Evolutionary conservation across 2,888 invertebrate genomes (phyloP), one percentile per base, ranked within the genome.

Genomic region (Thera obeliscata): DNA sequence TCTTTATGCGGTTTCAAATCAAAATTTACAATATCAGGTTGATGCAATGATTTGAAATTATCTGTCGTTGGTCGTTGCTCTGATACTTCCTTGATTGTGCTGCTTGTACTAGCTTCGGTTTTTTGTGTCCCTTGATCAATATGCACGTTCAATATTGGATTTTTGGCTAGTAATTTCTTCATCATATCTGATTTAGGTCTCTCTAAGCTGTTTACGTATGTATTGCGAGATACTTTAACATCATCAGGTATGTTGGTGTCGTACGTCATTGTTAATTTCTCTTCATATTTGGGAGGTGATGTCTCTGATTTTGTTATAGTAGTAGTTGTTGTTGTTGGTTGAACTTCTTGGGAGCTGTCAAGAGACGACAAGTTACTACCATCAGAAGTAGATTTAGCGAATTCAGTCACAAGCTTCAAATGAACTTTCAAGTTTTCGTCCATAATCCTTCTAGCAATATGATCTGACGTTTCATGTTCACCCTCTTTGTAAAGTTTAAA

Each of bases 211-310:
- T 95, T 95, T 1, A 85, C 94, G 69, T 95, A 93, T 6, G 95
- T 93, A 79, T 94, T 94, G 55, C 95, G 88, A 0, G 95, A 95
- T 11, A 95, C 95, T 87, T 95, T 95, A 67, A 95, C 87, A 77
- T 95, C 95, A 80, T 95, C 95, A 6, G 95, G 94, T 69, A 95
- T 91, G 72, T 95, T 95, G 0, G 95, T 95, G 71, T 95, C 95
- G 66, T 94, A 94, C 35, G 86, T 84, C 85, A 94, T 88, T 8
- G 86, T 84, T 54, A 91, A 63, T 76, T 93, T 94, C 57, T 93
- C 93, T 70, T 94, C 91, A 67, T 89, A 90, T 80, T 90, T 92
- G 1, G 79, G 62, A 1, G 89, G 86, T 5, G 82, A 77, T 22
- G 78, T 69, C 71, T 87, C 90, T 12, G 76, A 72, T 62, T 84